phyloP scores from a whole-genome alignment of 2,888 invertebrate species.

The Diarsia brunnea region DNA sequence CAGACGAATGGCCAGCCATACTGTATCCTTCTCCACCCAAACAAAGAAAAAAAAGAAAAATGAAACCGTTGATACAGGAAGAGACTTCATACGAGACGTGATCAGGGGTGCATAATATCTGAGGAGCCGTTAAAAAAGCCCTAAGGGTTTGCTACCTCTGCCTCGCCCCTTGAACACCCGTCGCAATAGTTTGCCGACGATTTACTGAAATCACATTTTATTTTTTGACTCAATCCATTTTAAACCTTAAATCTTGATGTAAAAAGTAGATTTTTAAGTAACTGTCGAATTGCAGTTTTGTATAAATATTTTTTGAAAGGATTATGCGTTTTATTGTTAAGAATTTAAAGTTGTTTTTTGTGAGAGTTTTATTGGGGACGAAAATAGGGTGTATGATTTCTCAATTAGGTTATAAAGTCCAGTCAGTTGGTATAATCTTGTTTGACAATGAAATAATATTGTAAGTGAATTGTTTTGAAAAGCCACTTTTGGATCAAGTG shows the following conservation, averaged over 20 bases:
- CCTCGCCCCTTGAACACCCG: too few species aligned
- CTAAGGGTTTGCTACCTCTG: constrained; percentile 76
- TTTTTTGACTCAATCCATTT: constrained; percentile 41
- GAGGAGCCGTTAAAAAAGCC: constrained; percentile 86
- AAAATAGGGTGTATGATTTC: constrained; percentile 72
- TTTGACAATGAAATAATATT: constrained; percentile 76
- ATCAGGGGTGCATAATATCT: constrained; percentile 88
- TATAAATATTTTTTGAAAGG: constrained; percentile 29
- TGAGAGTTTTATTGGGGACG: constrained; percentile 2
- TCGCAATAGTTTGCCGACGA: constrained; percentile 62
- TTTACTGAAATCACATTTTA: constrained; percentile 59
- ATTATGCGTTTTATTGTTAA: constrained; percentile 47
- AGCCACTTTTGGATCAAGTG: constrained; percentile 42
- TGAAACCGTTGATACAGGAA: constrained; percentile 88
- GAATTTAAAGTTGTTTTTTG: constrained; percentile 50
- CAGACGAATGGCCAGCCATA: constrained; percentile 55
- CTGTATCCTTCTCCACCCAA: constrained; percentile 67
- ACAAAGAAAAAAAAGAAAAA: constrained; percentile 80
- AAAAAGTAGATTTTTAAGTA: constrained; percentile 8
- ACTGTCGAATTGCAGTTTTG: not conserved
- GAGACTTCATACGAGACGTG: constrained; percentile 89
- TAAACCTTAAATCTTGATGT: constrained; percentile 23
- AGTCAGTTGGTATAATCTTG: constrained; percentile 77
- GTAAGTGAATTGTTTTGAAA: constrained; percentile 59
- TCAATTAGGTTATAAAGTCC: constrained; percentile 82